phyloP scores from a whole-genome alignment of 2,888 invertebrate species.

The Criorhina ranunculi region DNA sequence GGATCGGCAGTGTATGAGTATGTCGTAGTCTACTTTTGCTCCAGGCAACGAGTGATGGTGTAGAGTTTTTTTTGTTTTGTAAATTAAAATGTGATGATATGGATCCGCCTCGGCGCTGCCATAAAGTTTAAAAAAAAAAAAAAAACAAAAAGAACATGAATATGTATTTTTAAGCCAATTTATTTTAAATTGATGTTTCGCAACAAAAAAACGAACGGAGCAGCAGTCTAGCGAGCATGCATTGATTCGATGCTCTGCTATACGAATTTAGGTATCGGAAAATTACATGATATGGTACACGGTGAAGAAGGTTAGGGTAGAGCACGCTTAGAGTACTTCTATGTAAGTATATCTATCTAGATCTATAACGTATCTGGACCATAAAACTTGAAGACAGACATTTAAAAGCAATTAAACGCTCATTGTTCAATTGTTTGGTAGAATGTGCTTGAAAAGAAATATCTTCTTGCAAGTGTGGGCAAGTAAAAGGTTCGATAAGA shows the following conservation, averaged over 20 bases:
- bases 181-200: constrained; percentile 57
- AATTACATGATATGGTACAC: background rate
- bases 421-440: too few species aligned
- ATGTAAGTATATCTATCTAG: too few species aligned
- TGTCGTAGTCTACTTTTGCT: constrained; percentile 6
- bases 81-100: constrained; percentile 45
- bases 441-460: too few species aligned
- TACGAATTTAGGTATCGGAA: background rate
- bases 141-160: constrained; percentile 7
- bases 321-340: too few species aligned
- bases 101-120: constrained; percentile 10
- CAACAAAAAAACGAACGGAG: constrained; percentile 28
- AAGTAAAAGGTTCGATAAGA: too few species aligned
- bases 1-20: background rate
- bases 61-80: constrained; percentile 4
- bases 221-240: background rate
- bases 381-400: too few species aligned
- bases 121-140: background rate
- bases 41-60: constrained; percentile 22
- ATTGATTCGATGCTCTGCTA: constrained; percentile 37
- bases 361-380: too few species aligned
- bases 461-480: too few species aligned
- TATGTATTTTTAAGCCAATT: constrained; percentile 55
- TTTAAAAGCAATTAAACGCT: too few species aligned
- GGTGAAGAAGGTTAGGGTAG: background rate